A percentile compares a stretch with the other conserved stretches of the same genome.
These are phyloP conservation scores for Eristalis intricaria DNA, from an alignment of 2,888 invertebrate species.

Conservation along the genomic window DNA sequence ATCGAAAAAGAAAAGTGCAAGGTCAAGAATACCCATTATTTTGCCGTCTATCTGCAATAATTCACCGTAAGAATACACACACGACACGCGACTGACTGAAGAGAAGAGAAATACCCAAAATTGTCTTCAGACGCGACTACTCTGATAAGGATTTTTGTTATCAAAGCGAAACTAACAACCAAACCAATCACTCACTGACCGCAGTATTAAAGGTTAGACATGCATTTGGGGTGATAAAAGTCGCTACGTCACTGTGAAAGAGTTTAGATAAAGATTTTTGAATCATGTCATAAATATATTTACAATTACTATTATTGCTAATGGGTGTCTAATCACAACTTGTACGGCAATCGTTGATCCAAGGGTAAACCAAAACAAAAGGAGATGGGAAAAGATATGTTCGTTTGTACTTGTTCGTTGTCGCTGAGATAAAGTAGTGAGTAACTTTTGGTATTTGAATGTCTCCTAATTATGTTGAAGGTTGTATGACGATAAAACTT, in stretches of 20 bases:
- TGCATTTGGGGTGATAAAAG: constrained; percentile 2
- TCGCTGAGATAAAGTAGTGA: constrained; percentile 10
- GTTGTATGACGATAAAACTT: too few relatives aligned
- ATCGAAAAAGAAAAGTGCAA: constrained; percentile 77
- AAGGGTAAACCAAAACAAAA: not conserved
- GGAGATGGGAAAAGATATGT: constrained; percentile 3
- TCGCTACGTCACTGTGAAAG: constrained; percentile 19
- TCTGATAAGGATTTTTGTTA: constrained; percentile 47
- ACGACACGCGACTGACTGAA: constrained; percentile 10
- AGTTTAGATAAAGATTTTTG: not conserved
- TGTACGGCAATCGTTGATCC: not conserved
- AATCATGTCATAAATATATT: not conserved
- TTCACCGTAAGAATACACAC: not conserved
- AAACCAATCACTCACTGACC: constrained; percentile 20
- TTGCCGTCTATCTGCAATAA: not conserved
- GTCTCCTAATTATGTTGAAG: too few relatives aligned
- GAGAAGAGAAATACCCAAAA: constrained; percentile 18
- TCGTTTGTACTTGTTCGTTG: not conserved
- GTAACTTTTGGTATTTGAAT: not conserved
- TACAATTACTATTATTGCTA: not conserved
- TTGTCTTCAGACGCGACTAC: not conserved
- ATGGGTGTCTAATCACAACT: not conserved
- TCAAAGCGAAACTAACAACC: constrained; percentile 15
- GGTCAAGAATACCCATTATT: constrained; percentile 65
- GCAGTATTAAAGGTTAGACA: constrained; percentile 36